Base-by-base conservation (phyloP, 1,140 invertebrate genomes). In the Cydia fagiglandana region DNA sequence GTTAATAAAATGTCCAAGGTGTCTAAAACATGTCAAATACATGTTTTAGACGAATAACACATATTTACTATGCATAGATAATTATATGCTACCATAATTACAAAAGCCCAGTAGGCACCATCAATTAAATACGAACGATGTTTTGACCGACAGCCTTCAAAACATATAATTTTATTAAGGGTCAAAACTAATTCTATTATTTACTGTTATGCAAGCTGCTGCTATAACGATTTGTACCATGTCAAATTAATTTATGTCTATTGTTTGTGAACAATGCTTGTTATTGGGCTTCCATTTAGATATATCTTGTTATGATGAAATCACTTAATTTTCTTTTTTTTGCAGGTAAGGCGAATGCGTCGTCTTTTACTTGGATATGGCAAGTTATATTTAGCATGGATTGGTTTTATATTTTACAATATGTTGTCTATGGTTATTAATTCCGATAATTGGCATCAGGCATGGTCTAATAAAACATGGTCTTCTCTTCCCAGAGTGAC, bases 271-370 rank as follows among this genome's bases (percentile, higher is more conserved):
- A 68, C 64, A 68, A 68, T 68, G 15, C 64, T 34, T 53, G 12
- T 34, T 13, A 64, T 64, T 68, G 30, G 64, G 64, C 28, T 68
- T 34, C 64, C 30, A 68, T 68, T 68, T 68, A 68, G 28, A 68
- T 68, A 34, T 34, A 66, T 66, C 30, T 38, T 13, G 66, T 70
- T 38, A 17, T 70, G 30, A 70, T 70, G 66, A 34, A 68, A 70
- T 70, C 34, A 15, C n/a, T n/a, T 41, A 70, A 20, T 38, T 45
- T 38, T 0, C 17, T 41, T 70, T 38, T 70, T 70, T 38, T 70
- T 70, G 34, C 66, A 70, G 66, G 66, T 70, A 70, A 70, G 66
- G 13, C 30, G n/a, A 24, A 20, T 61, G 7, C n/a, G 12, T 13
- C 41, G 15, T 13, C 12, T 56, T 56, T 56, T 56, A 56, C 12